These are phyloP conservation scores for Pelvicachromis taeniatus DNA, from an alignment of 2,113 vertebrate species.

Conservation along the genomic window DNA sequence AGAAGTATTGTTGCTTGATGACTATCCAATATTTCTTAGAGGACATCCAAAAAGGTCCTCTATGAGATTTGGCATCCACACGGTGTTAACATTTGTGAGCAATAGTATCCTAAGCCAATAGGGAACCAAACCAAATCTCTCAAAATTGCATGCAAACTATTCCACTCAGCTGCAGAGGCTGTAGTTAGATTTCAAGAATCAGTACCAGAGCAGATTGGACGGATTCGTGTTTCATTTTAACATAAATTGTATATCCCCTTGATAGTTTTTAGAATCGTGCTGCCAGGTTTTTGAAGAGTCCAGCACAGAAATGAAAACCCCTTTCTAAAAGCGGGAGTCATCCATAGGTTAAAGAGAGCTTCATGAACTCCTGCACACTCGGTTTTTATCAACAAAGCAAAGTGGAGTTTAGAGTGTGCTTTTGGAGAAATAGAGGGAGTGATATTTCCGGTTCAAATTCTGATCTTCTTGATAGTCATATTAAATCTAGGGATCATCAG, in stretches of 20 bases:
- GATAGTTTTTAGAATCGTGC: not conserved
- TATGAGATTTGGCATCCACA: slow-evolving; percentile 5
- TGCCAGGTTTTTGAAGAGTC: not conserved
- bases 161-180: slow-evolving; percentile 6
- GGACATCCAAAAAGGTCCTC: slow-evolving; percentile 29
- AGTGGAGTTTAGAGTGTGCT: not conserved
- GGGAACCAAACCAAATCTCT: slow-evolving; percentile 37
- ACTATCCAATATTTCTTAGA: not conserved
- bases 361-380: not conserved
- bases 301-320: not conserved
- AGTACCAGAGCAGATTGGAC: slow-evolving; percentile 22
- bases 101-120: slow-evolving; percentile 15
- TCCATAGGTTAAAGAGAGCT: not conserved
- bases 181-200: slow-evolving; percentile 8
- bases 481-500: not conserved
- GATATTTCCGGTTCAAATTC: not conserved
- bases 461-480: not conserved
- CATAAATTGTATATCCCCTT: slow-evolving; percentile 9
- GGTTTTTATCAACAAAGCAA: not conserved
- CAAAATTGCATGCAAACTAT: slow-evolving; percentile 32
- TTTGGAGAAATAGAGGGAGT: not conserved
- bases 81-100: slow-evolving; percentile 32
- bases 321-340: not conserved
- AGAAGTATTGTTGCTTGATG: slow-evolving; percentile 6
- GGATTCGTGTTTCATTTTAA: slow-evolving; percentile 39